Base-by-base conservation (phyloP, 1,140 invertebrate species). In the Maconellicoccus hirsutus region DNA sequence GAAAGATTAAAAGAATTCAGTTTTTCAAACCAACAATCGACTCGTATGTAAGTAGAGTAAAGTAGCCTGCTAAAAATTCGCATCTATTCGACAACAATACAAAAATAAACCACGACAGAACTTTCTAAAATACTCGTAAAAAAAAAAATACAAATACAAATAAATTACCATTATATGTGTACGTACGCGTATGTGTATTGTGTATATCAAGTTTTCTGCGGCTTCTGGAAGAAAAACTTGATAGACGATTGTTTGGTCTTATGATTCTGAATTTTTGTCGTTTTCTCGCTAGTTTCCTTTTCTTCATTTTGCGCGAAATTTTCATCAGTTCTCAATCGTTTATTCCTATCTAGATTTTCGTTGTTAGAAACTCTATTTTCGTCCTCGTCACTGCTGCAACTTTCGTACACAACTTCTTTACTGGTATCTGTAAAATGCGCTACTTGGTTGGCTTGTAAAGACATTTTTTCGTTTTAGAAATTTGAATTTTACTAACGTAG, bases 401-500 rank as follows among this genome's bases (percentile, higher is more conserved):
- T 66, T 66, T 66, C 61, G 22, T 66, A 66, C 16, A 66, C 61
- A 16, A 66, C 61, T 66, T 66, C 22, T 26, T 66, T 66, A 66
- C 6, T 26, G 22, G 61, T 66, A 66, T 23, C 61, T 66, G 61
- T 25, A 23, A 66, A 25, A 22, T 14, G 4, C 8, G 19, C 16
- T 25, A 23, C 1, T 25, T 10, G 21, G 8, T 1, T 23, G 59
- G 14, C 21, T 61, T 61, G 19, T 61, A 16, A 8, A 66, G 16
- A 59, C 10, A 66, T 23, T 66, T 10, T 66, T 66, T 66, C 25
- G 10, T 25, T 66, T 4, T 66, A 14, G 10, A 10, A 14, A 23
- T 66, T 26, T 25, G 61, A 66, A 26, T 4, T 19, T 14, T 4
- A 66, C 61, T 66, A 4, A 66, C 61, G 25, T 10, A 66, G 4